Evolutionary conservation across 2,797 vertebrate genomes (phyloP).

Genomic region (Pogonophryne albipinna): DNA sequence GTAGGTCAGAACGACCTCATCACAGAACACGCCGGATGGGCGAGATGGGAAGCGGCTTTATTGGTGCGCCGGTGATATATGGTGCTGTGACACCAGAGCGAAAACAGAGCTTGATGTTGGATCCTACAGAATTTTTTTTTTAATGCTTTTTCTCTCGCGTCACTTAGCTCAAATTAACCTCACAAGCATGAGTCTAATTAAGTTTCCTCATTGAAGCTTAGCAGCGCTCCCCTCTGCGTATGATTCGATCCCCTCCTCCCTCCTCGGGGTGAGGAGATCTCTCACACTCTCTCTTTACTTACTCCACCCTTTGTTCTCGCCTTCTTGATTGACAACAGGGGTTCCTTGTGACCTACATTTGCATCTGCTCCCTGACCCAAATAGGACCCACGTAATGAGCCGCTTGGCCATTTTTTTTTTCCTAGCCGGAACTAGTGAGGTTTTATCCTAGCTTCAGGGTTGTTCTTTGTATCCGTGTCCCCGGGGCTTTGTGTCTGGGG

Average conservation of each 20-base stretch:
- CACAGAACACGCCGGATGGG: conserved; percentile 39
- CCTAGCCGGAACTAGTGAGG: conserved; percentile 59
- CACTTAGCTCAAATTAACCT: conserved; percentile 60
- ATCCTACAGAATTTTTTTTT: too few relatives aligned
- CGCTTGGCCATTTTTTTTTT: conserved; percentile 37
- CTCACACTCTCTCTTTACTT: conserved; percentile 39
- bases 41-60: conserved; percentile 46
- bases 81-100: conserved; percentile 34
- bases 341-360: conserved; percentile 85
- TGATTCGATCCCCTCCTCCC: conserved; percentile 58
- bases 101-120: conserved; percentile 39
- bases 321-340: conserved; percentile 81
- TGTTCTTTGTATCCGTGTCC: conserved; percentile 48
- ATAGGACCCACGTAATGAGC: conserved; percentile 79
- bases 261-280: conserved; percentile 49
- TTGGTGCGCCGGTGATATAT: conserved; percentile 42
- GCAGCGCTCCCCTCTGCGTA: conserved; percentile 42
- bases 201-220: conserved; percentile 64
- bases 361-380: conserved; percentile 85
- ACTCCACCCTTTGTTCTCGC: conserved; percentile 46
- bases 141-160: conserved; percentile 37
- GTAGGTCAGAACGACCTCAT: conserved; percentile 77
- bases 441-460: conserved; percentile 45
- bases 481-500: conserved; percentile 77
- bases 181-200: conserved; percentile 68